Evolutionary conservation across 37 sponge, comb jelly and placozoan species (phyloP).

Genomic region (Cliona cf. orientalis): DNA sequence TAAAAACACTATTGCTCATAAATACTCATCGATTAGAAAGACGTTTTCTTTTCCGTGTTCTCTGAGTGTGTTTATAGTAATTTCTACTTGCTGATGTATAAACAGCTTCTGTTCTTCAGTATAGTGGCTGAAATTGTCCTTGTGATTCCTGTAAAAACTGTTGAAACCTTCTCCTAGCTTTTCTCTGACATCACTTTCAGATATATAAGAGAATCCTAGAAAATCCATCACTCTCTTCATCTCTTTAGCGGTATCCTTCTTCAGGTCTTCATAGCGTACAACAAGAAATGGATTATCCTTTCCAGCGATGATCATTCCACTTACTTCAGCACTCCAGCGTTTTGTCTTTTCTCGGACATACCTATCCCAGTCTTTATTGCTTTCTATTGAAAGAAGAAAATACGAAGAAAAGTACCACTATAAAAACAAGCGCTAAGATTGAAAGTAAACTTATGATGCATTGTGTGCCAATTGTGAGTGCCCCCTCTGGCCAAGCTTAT

Average conservation of each 20-base stretch:
- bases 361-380: neutral
- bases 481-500: too few relatives aligned
- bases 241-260: neutral
- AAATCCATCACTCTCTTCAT: neutral
- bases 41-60: neutral
- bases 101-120: constrained; percentile 1
- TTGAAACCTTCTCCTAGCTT: constrained; percentile 5
- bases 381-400: neutral
- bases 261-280: constrained; percentile 13
- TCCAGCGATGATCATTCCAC: neutral
- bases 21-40: too few relatives aligned
- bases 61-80: neutral
- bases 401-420: too few relatives aligned
- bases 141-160: constrained; percentile 20
- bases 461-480: too few relatives aligned
- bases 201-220: neutral
- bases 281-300: neutral
- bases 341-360: neutral
- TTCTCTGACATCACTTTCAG: neutral
- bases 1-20: too few relatives aligned
- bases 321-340: neutral
- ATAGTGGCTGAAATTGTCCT: constrained; percentile 3
- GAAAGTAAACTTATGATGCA: too few relatives aligned
- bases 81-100: neutral
- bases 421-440: too few relatives aligned